These are phyloP conservation scores for Gryllus longicercus DNA, from an alignment of 2,888 invertebrate genomes.

Conservation along the genomic window DNA sequence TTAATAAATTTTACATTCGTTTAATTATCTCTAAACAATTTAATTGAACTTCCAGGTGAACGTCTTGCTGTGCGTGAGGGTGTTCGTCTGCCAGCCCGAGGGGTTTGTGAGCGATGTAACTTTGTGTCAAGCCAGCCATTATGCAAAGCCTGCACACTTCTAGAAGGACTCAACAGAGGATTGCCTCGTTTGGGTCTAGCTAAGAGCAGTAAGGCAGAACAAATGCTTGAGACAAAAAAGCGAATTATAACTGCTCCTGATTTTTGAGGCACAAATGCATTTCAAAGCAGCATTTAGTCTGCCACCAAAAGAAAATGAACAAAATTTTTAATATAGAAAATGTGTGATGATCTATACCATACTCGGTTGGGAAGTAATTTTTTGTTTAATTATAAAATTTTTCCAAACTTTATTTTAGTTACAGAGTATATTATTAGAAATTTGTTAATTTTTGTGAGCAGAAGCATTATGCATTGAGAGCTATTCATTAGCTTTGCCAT, in stretches of 20 bases:
- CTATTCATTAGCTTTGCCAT: too few relatives aligned
- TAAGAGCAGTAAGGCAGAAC: slow-evolving; percentile 70
- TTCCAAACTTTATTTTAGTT: too few relatives aligned
- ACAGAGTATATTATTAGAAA: too few relatives aligned
- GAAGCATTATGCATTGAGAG: not conserved
- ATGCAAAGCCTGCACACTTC: slow-evolving; percentile 93
- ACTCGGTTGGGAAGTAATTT: too few relatives aligned
- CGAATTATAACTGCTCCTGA: too few relatives aligned
- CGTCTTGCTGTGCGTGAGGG: slow-evolving; percentile 76
- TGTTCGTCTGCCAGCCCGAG: slow-evolving; percentile 75
- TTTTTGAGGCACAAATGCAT: too few relatives aligned
- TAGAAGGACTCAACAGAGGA: slow-evolving; percentile 94
- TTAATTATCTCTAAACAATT: too few relatives aligned
- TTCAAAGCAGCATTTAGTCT: not conserved
- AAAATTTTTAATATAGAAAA: too few relatives aligned
- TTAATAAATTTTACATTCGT: too few relatives aligned
- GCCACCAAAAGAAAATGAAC: not conserved
- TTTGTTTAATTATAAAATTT: too few relatives aligned
- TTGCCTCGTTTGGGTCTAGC: slow-evolving; percentile 87
- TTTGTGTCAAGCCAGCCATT: slow-evolving; percentile 89
- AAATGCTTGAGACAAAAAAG: not conserved
- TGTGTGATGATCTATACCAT: too few relatives aligned
- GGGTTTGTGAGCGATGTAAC: slow-evolving; percentile 79
- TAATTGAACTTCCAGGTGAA: slow-evolving; percentile 60
- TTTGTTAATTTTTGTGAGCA: too few relatives aligned